phyloP scores from a whole-genome alignment of 2,888 invertebrate genomes.

The Strigamia transsilvanica region DNA sequence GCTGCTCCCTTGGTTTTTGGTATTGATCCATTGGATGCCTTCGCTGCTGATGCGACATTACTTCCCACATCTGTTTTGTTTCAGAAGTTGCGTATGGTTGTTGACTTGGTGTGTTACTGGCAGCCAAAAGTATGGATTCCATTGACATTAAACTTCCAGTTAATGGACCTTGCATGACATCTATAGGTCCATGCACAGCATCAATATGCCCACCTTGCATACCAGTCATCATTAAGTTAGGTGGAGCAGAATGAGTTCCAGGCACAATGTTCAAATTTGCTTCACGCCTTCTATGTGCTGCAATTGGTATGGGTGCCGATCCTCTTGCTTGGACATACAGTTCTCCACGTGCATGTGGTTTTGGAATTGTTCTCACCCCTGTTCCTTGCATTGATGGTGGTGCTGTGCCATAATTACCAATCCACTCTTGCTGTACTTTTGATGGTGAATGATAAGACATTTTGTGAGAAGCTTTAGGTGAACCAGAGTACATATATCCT shows the following conservation, averaged over 20 bases:
- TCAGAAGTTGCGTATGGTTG: not conserved
- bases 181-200: constrained; percentile 58
- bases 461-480: not conserved
- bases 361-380: not conserved
- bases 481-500: constrained; percentile 23
- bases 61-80: constrained; percentile 16
- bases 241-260: constrained; percentile 50
- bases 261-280: not conserved
- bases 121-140: constrained; percentile 65
- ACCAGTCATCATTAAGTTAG: constrained; percentile 35
- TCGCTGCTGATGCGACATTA: not conserved
- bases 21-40: not conserved
- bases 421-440: not conserved
- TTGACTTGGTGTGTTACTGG: constrained; percentile 50
- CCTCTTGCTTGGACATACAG: not conserved
- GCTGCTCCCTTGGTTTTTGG: not conserved
- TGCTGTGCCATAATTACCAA: not conserved
- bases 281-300: not conserved
- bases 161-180: constrained; percentile 66
- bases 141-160: constrained; percentile 73
- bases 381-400: not conserved
- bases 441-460: not conserved
- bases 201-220: not conserved
- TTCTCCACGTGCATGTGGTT: not conserved
- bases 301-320: constrained; percentile 43